phyloP scores from a whole-genome alignment of 2,113 vertebrate genomes.

The Sphyrna mokarran region DNA sequence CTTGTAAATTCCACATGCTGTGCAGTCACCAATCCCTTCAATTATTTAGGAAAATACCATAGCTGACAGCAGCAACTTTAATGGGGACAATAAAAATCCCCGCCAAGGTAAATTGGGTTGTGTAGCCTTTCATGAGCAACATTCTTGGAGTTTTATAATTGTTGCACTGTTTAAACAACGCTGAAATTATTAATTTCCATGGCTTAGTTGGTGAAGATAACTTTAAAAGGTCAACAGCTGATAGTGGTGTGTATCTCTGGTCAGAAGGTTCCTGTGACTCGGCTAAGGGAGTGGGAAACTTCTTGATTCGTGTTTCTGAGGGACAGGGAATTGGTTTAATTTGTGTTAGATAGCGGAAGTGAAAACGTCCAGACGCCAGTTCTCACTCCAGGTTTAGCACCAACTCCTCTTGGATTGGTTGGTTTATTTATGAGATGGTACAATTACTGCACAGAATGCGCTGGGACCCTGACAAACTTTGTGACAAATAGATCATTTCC shows the following conservation, averaged over 20 bases:
- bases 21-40: background rate
- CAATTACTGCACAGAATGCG: background rate
- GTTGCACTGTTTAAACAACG: background rate
- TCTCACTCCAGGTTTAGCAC: background rate
- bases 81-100: background rate
- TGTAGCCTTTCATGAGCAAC: background rate
- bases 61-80: background rate
- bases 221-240: slow-evolving; percentile 23
- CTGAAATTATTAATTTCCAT: background rate
- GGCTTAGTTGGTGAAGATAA: background rate
- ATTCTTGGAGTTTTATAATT: slow-evolving; percentile 19
- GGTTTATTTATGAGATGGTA: background rate
- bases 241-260: background rate
- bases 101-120: background rate
- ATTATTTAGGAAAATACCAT: background rate
- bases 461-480: too few relatives aligned
- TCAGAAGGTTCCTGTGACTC: background rate
- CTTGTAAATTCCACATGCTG: background rate
- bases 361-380: background rate
- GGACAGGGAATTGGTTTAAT: background rate
- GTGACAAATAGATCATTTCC: too few relatives aligned
- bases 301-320: background rate
- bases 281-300: background rate
- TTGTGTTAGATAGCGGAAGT: background rate
- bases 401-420: background rate